These are phyloP conservation scores for Archaeoteleia sp. DNA, from an alignment of 2,888 invertebrate species.

Conservation along the genomic window DNA sequence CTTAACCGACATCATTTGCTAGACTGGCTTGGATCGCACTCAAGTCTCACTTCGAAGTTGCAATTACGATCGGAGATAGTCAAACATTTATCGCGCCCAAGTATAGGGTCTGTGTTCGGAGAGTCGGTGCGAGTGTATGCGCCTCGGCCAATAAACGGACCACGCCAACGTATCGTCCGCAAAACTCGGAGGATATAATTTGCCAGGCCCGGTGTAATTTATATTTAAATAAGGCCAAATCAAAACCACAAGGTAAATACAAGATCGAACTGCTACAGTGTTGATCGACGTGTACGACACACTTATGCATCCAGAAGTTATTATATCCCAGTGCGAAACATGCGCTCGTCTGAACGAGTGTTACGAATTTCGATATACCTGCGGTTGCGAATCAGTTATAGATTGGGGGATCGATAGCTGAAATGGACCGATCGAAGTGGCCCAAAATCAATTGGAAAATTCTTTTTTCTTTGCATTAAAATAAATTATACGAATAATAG, in stretches of 20 bases:
- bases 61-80: conserved; percentile 52
- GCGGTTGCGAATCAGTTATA: conserved; percentile 61
- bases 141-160: conserved; percentile 40
- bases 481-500: too few relatives aligned
- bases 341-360: conserved; percentile 31
- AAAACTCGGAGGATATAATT: conserved; percentile 54
- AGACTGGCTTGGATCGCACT: conserved; percentile 40
- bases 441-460: too few relatives aligned
- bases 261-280: conserved; percentile 55
- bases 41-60: conserved; percentile 44
- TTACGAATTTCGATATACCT: conserved; percentile 65
- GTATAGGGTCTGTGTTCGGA: conserved; percentile 27
- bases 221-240: conserved; percentile 73
- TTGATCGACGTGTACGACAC: conserved; percentile 44
- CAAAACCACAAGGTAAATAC: conserved; percentile 73
- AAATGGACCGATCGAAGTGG: too few relatives aligned
- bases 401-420: conserved; percentile 33
- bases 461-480: too few relatives aligned
- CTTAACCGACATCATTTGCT: conserved; percentile 52
- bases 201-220: conserved; percentile 64
- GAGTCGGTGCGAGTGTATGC: conserved; percentile 16
- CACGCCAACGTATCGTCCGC: conserved; percentile 31
- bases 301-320: neutral
- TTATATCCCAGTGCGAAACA: conserved; percentile 9
- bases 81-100: conserved; percentile 51